These are phyloP conservation scores for Coecobrya sp. DNA, from an alignment of 2,888 invertebrate species.

Conservation along the genomic window DNA sequence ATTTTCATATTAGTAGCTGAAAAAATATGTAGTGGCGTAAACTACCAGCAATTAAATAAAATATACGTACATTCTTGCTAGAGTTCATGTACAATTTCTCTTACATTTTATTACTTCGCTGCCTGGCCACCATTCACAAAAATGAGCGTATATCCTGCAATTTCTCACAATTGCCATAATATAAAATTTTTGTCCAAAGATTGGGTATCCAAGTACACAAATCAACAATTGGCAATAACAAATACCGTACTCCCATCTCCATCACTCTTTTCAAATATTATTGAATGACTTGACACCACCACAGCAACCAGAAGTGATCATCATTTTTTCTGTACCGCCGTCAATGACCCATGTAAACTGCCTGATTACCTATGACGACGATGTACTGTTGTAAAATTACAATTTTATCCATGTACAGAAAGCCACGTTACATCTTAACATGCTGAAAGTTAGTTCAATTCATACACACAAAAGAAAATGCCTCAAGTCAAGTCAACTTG, in stretches of 20 bases:
- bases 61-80: no score
- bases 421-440: no score
- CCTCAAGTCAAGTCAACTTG: constrained; percentile 31
- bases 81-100: no score
- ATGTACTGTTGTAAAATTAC: not conserved
- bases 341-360: constrained; percentile 59
- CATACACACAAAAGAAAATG: not conserved
- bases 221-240: not conserved
- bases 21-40: no score
- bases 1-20: no score
- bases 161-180: no score
- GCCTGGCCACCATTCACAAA: not conserved
- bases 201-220: not conserved
- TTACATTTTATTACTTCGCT: not conserved
- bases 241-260: not conserved
- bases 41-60: no score
- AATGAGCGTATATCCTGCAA: not conserved
- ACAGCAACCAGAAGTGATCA: constrained; percentile 31
- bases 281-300: constrained; percentile 1
- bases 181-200: no score
- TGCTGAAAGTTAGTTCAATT: no score
- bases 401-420: no score
- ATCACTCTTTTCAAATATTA: no score
- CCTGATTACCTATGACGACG: not conserved
- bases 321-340: not conserved